Conservation (phyloP, 2,797 vertebrate species). For the Hydrolagus colliei region DNA sequence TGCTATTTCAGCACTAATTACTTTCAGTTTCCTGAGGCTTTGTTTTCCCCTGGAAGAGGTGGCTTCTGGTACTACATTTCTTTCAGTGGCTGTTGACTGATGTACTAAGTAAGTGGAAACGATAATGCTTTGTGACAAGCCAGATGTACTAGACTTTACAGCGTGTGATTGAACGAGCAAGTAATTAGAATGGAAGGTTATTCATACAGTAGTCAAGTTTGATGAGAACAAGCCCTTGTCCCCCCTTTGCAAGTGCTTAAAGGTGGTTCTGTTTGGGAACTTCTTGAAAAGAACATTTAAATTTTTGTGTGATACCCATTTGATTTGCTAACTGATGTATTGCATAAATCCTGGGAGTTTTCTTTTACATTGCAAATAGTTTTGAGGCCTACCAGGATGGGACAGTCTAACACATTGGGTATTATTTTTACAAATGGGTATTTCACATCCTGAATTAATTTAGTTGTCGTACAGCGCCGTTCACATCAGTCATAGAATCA, state of each 20-base stretch:
- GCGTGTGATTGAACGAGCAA: neutral
- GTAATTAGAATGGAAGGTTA: constrained; percentile 5
- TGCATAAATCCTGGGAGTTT: neutral
- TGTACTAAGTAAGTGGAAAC: constrained; percentile 15
- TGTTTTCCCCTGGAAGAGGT: neutral
- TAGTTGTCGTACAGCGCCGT: too few relatives aligned
- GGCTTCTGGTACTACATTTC: neutral
- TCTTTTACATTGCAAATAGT: neutral
- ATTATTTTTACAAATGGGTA: too few relatives aligned
- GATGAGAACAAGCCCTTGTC: neutral
- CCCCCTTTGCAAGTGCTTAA: neutral
- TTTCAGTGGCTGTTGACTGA: constrained; percentile 26
- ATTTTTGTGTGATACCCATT: neutral
- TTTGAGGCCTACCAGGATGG: neutral
- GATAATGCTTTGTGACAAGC: constrained; percentile 5
- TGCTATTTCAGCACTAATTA: constrained; percentile 2
- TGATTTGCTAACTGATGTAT: neutral
- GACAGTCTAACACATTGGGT: too few relatives aligned
- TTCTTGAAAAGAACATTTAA: neutral
- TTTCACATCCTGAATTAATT: too few relatives aligned
- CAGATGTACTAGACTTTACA: constrained; percentile 25
- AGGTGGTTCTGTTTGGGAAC: neutral
- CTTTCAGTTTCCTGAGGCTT: constrained; percentile 16
- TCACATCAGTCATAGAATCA: too few relatives aligned
- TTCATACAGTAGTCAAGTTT: constrained; percentile 13